Percentiles rank a stretch among this genome's conserved stretches.
These are phyloP conservation scores for Pangasius sanitwongsei DNA, from an alignment of 2,797 vertebrate species.

Conservation along the genomic window DNA sequence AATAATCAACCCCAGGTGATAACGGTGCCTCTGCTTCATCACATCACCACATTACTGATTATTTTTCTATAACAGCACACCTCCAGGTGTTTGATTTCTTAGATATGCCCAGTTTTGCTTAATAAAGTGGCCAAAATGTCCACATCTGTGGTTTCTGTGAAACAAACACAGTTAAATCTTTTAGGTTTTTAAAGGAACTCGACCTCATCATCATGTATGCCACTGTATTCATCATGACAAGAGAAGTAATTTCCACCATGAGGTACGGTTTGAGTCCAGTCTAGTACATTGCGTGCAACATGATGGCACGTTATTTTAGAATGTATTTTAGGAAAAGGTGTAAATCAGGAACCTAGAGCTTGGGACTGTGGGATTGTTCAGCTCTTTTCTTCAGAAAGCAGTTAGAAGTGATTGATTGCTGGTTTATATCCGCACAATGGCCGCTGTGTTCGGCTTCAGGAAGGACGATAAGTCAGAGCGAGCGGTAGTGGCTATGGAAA, in stretches of 20 bases:
- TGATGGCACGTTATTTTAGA: neutral
- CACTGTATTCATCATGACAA: neutral
- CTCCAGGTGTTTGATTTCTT: neutral
- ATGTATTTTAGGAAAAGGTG: neutral
- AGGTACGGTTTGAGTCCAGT: neutral
- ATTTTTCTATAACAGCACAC: neutral
- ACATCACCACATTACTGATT: neutral
- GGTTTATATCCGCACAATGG: constrained; percentile 15
- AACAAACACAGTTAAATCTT: neutral
- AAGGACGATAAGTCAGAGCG: constrained; percentile 37
- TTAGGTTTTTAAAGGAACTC: neutral
- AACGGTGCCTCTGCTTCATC: neutral
- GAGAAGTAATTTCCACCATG: neutral
- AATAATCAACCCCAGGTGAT: neutral
- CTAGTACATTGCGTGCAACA: neutral
- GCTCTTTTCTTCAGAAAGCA: neutral
- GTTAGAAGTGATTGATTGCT: constrained; percentile 10
- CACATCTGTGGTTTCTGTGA: neutral
- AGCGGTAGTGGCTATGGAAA: constrained; percentile 25
- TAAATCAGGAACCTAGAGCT: neutral
- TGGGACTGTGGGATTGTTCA: neutral
- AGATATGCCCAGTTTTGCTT: neutral
- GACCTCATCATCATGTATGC: neutral
- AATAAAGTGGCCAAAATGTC: neutral
- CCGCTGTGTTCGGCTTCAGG: constrained; percentile 23